Percentiles rank a stretch among this genome's conserved stretches.
Evolutionary conservation across 2,797 vertebrate species (phyloP).

Genomic region (Ctenochaetus hawaiiensis): DNA sequence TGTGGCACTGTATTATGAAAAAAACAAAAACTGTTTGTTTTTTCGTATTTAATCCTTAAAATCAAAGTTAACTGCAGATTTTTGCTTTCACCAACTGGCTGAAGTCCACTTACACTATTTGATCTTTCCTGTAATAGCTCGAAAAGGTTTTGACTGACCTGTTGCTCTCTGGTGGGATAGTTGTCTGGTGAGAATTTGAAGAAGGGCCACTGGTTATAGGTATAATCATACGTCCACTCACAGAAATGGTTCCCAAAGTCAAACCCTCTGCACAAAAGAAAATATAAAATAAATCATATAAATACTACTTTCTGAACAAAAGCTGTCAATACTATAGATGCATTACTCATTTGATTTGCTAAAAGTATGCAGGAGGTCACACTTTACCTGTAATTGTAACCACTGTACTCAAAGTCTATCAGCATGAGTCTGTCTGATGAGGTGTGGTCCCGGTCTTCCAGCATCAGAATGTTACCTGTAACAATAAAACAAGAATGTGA

Average conservation of each 20-base stretch:
- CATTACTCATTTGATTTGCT: background rate
- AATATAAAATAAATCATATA: background rate
- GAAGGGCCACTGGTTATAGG: conserved; percentile 92
- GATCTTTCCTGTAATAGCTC: background rate
- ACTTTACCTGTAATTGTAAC: conserved; percentile 94
- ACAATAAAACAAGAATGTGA: conserved; percentile 15
- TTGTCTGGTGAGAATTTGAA: conserved; percentile 88
- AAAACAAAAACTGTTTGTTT: background rate
- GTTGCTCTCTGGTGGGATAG: conserved; percentile 91
- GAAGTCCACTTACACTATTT: background rate
- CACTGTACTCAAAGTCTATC: conserved; percentile 98
- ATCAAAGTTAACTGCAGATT: background rate
- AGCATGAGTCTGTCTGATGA: conserved; percentile 90
- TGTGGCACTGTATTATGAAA: background rate
- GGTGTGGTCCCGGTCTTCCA: conserved; percentile 75
- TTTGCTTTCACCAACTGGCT: background rate
- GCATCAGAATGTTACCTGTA: conserved; percentile 92
- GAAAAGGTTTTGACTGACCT: conserved; percentile 79
- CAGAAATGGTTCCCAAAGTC: conserved; percentile 98
- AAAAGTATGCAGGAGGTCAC: background rate
- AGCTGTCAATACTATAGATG: background rate
- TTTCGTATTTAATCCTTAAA: background rate
- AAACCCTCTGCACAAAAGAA: conserved; percentile 87
- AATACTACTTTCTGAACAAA: background rate
- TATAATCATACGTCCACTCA: conserved; percentile 95